phyloP scores from a whole-genome alignment of 2,888 invertebrate genomes.

The Rambutsinella grinnellia region DNA sequence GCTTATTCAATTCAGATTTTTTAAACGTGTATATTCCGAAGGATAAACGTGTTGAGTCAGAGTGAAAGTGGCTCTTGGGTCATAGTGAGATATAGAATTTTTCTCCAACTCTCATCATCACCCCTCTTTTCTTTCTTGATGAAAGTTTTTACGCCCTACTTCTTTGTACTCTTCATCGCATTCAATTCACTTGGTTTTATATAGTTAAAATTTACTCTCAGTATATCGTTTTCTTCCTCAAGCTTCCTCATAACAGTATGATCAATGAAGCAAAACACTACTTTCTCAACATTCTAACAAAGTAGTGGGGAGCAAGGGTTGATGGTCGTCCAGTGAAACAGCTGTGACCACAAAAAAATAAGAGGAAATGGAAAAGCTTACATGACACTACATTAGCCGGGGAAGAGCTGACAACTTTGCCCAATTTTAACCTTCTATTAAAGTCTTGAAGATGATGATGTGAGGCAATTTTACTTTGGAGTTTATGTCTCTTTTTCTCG shows the following conservation, averaged over 20 bases:
- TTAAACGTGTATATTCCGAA: too few species aligned
- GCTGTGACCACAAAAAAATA: conserved; percentile 22
- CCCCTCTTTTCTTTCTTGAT: neutral
- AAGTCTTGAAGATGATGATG: conserved; percentile 33
- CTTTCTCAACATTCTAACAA: neutral
- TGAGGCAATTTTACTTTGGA: conserved; percentile 38
- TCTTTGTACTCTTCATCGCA: conserved; percentile 23
- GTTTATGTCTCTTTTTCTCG: conserved; percentile 11
- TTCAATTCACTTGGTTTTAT: conserved; percentile 18
- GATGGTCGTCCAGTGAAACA: conserved; percentile 9
- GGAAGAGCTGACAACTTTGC: conserved; percentile 34
- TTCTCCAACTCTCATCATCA: neutral
- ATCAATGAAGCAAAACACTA: conserved; percentile 35
- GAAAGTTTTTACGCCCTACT: neutral
- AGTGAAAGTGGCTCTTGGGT: too few species aligned
- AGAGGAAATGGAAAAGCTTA: conserved; percentile 29
- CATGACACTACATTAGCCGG: conserved; percentile 44
- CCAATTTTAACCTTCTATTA: conserved; percentile 33
- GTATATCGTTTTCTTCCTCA: neutral
- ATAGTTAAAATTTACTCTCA: neutral
- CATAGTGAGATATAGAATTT: too few species aligned
- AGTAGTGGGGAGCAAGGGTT: neutral
- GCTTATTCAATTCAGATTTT: too few species aligned
- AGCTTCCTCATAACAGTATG: neutral
- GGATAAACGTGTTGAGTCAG: too few species aligned